phyloP scores from a whole-genome alignment of 1,140 invertebrate genomes.

The Penaeus indicus region DNA sequence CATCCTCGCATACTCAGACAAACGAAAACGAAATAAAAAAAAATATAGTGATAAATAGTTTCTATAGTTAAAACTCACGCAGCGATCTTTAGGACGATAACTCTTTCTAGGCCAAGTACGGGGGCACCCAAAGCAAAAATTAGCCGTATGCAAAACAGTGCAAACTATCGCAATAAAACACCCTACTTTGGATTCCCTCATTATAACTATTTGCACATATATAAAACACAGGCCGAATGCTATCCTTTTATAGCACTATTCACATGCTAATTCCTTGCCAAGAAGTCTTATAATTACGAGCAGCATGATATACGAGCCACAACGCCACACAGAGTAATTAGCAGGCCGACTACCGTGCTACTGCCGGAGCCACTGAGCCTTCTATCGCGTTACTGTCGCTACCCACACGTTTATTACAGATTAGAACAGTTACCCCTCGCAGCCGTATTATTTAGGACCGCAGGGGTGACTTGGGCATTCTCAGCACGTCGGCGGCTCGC shows the following conservation, averaged over 20 bases:
- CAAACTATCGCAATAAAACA: slow-evolving; percentile 1
- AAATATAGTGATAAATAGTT: too few species aligned
- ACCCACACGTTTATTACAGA: background rate
- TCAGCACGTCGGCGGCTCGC: too few species aligned
- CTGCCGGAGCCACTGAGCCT: background rate
- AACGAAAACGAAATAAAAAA: too few species aligned
- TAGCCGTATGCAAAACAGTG: background rate
- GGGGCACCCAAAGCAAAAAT: too few species aligned
- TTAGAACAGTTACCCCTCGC: background rate
- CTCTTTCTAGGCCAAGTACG: too few species aligned
- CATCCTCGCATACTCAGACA: too few species aligned
- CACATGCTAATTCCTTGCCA: slow-evolving; percentile 14
- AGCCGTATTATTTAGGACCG: background rate
- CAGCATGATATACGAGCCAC: slow-evolving; percentile 23
- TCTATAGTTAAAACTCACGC: too few species aligned
- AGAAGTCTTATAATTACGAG: slow-evolving; percentile 22
- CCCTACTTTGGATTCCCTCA: background rate
- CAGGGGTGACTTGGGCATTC: too few species aligned
- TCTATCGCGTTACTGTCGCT: background rate
- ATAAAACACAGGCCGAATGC: background rate
- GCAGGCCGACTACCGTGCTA: slow-evolving; percentile 9
- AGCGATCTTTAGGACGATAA: too few species aligned
- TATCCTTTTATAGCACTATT: background rate
- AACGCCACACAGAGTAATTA: background rate
- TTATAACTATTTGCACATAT: slow-evolving; percentile 27